Percentiles rank a stretch among this genome's conserved stretches.
Conservation (phyloP, 2,113 vertebrate genomes). For the Nerophis ophidion region DNA sequence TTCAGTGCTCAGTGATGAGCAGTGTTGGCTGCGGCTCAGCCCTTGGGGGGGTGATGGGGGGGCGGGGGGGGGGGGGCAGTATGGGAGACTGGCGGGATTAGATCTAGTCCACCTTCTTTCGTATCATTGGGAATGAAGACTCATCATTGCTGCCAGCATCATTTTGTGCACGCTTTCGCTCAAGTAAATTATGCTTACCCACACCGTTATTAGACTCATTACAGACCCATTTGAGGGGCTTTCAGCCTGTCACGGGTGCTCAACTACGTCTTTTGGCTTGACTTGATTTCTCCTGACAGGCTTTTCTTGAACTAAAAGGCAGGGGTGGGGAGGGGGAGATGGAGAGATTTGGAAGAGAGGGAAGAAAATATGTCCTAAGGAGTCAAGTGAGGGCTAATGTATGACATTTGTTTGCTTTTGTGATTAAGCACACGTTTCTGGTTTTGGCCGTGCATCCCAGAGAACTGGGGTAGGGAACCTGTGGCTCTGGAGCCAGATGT, state of each 20-base stretch:
- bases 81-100: conserved; percentile 52
- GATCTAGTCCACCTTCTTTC: conserved; percentile 64
- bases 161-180: conserved; percentile 29
- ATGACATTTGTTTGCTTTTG: conserved; percentile 62
- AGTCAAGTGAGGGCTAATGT: conserved; percentile 44
- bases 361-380: conserved; percentile 48
- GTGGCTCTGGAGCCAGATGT: too few relatives aligned
- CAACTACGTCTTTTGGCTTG: conserved; percentile 66
- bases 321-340: conserved; percentile 42
- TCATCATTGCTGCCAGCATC: conserved; percentile 59
- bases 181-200: conserved; percentile 67
- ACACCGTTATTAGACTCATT: conserved; percentile 71
- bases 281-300: conserved; percentile 68
- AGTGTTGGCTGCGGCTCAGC: conserved; percentile 43
- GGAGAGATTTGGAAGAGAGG: conserved; percentile 30
- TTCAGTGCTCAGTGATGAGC: conserved; percentile 63
- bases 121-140: conserved; percentile 55
- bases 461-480: too few relatives aligned
- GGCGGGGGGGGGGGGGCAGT: conserved; percentile 44
- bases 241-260: conserved; percentile 68
- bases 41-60: conserved; percentile 36
- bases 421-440: conserved; percentile 46
- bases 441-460: conserved; percentile 39
- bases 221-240: conserved; percentile 66
- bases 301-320: conserved; percentile 67